Percentiles rank a stretch among this genome's conserved stretches.
These are phyloP conservation scores for Gastracanthus pulcherrimus DNA, from an alignment of 2,888 invertebrate species.

Conservation along the genomic window DNA sequence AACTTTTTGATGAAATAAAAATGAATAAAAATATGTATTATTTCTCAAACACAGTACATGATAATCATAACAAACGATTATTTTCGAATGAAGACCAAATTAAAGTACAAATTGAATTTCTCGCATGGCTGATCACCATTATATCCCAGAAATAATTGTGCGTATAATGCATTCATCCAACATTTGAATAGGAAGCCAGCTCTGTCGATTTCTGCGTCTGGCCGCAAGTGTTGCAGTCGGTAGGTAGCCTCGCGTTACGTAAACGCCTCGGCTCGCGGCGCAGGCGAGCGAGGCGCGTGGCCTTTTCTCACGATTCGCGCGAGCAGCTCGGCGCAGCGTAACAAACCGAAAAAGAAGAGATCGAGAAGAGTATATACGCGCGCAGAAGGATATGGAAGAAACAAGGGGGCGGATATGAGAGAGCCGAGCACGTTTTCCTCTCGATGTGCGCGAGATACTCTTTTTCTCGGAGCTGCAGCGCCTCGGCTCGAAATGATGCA, in stretches of 20 bases:
- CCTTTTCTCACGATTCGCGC: constrained; percentile 51
- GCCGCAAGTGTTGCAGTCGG: no score
- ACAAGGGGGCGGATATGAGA: constrained; percentile 10
- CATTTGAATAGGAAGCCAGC: no score
- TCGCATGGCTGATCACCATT: constrained; percentile 31
- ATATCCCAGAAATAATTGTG: constrained; percentile 26
- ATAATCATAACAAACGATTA: constrained; percentile 6
- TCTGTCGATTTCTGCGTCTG: constrained; percentile 26
- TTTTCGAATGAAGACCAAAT: constrained; percentile 5
- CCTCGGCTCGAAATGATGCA: constrained; percentile 37
- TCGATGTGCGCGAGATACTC: constrained; percentile 9
- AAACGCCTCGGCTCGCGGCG: no score
- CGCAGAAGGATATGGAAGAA: neutral
- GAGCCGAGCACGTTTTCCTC: neutral
- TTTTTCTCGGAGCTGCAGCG: no score
- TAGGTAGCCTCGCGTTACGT: no score
- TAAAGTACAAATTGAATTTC: constrained; percentile 50
- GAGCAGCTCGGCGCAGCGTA: constrained; percentile 45
- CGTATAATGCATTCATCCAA: no score
- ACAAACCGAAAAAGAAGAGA: neutral
- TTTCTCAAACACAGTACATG: no score
- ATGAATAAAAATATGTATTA: no score
- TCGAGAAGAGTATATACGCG: neutral
- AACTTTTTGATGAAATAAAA: no score
- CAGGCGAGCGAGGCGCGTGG: constrained; percentile 14